Evolutionary conservation across 1,140 invertebrate genomes (phyloP).

Genomic region (Drosophila sechellia): DNA sequence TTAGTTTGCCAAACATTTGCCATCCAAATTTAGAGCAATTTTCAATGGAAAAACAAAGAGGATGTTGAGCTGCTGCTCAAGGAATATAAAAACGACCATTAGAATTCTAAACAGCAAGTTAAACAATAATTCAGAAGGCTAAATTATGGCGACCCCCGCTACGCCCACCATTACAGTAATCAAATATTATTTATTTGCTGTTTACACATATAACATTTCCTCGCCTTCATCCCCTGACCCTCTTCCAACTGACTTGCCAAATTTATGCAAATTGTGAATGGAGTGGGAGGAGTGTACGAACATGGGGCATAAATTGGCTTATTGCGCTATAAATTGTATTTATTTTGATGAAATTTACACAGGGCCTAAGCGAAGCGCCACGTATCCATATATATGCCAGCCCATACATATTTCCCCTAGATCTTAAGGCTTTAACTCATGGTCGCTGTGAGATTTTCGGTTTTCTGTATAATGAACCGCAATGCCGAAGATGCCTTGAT

Average conservation of each 20-base stretch:
- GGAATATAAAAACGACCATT: constrained; percentile 20
- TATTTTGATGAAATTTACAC: constrained; percentile 82
- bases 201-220: constrained; percentile 75
- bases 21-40: constrained; percentile 16
- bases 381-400: constrained; percentile 17
- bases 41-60: background rate
- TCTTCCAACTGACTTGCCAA: constrained; percentile 31
- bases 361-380: constrained; percentile 36
- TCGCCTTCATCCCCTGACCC: background rate
- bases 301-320: constrained; percentile 79
- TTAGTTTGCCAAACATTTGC: constrained; percentile 40
- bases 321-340: constrained; percentile 82
- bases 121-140: constrained; percentile 60
- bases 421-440: constrained; percentile 67
- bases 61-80: background rate
- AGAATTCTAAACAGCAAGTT: constrained; percentile 57
- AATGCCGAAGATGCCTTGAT: constrained; percentile 51
- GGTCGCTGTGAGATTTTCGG: constrained; percentile 14
- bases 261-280: constrained; percentile 79
- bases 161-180: constrained; percentile 41
- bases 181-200: constrained; percentile 81
- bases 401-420: background rate
- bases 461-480: constrained; percentile 66
- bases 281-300: constrained; percentile 39
- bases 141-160: constrained; percentile 44